These are phyloP conservation scores for Vidua chalybeata DNA, from an alignment of 2,113 vertebrate genomes.

Conservation along the genomic window DNA sequence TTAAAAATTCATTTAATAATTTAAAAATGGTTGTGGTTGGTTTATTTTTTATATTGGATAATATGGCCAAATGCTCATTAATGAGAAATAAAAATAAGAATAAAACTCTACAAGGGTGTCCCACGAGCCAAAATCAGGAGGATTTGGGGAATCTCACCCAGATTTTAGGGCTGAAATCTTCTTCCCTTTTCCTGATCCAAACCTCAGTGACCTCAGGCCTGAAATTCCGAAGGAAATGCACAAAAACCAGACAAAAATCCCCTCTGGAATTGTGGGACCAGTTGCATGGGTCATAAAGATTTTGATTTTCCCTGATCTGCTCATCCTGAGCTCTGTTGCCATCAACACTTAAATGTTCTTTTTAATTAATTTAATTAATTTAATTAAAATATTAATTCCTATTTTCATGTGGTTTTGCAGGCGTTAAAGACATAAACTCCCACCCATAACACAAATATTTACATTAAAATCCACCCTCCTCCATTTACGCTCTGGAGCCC, in stretches of 20 bases:
- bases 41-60: no score
- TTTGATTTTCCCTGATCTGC: rapidly evolving
- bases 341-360: neutral
- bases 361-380: neutral
- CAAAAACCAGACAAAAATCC: neutral
- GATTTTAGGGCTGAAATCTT: neutral
- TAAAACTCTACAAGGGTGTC: rapidly evolving
- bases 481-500: neutral
- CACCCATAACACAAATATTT: neutral
- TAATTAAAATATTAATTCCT: neutral
- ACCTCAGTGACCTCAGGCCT: neutral
- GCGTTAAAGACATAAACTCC: neutral
- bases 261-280: rapidly evolving
- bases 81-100: neutral
- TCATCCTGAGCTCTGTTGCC: neutral
- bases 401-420: neutral
- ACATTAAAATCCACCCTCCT: neutral
- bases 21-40: rapidly evolving
- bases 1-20: rapidly evolving
- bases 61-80: neutral
- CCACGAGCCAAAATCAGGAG: neutral
- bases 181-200: neutral
- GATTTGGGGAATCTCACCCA: neutral
- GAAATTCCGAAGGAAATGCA: neutral
- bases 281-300: rapidly evolving